A percentile compares a stretch with the other conserved stretches of the same genome.
phyloP scores from a whole-genome alignment of 2,113 vertebrate species.

The Rana temporaria region DNA sequence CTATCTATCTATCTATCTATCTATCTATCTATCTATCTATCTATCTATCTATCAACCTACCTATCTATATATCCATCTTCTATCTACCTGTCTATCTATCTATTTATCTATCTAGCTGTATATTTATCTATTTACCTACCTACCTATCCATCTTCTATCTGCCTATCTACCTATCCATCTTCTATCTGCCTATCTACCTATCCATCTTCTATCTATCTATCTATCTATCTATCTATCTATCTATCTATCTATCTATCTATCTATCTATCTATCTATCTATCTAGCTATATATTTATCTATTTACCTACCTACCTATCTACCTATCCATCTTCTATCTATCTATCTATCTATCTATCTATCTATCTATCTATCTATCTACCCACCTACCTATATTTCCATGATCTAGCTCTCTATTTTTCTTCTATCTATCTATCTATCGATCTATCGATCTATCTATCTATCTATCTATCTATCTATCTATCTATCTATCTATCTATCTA shows the following conservation, averaged over 20 bases:
- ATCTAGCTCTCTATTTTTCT: too few species aligned
- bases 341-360: too few species aligned
- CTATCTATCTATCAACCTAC: too few species aligned
- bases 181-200: conserved; percentile 10
- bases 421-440: neutral
- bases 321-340: too few species aligned
- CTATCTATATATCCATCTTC: conserved; percentile 3
- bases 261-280: too few species aligned
- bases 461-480: too few species aligned
- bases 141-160: neutral
- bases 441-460: too few species aligned
- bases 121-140: neutral
- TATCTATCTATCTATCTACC: neutral
- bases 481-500: too few species aligned
- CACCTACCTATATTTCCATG: neutral
- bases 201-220: conserved; percentile 16
- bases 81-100: neutral
- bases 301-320: too few species aligned
- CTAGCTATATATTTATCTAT: too few species aligned
- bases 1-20: conserved; percentile 5
- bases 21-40: conserved; percentile 11
- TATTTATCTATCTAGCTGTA: neutral
- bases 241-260: neutral
- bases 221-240: conserved; percentile 21
- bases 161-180: neutral